Base-by-base conservation (phyloP, 1,140 invertebrate genomes). In the Drosophila leontia region DNA sequence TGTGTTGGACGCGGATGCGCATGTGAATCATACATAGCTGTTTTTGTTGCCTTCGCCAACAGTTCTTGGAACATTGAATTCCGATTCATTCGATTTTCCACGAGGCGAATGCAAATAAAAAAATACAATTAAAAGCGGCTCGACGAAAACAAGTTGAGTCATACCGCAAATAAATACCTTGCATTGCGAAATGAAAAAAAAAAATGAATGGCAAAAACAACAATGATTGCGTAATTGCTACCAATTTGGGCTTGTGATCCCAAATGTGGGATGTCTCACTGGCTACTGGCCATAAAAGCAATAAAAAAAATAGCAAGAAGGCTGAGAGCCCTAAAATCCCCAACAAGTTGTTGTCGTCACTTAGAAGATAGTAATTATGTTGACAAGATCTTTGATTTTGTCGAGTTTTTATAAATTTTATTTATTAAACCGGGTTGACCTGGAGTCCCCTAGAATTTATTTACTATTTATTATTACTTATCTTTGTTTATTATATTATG, bases 181-280 rank as follows among this genome's bases (percentile, higher is more conserved):
- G 69, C 64, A 48, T 50, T 68, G 47, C 59, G 45, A 48, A 64
- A 41, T 51, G 4, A 12, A 39, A 39, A 42, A 64, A 64, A 32
- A 32, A 60, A 63, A 59, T 59, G 26, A 26, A 59, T 59, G 35
- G 26, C 26, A 59, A 34, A 35, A 56, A 37, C 35, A 69, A 48
- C 39, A 70, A 60, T 4, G 61, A 80, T 87, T 87, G 83, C 80
- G 81, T 83, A 79, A 90, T 76, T 84, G 70, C 71, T 83, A 88
- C 80, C 78, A 78, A 78, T 75, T 88, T 78, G 50, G 68, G 68
- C 61, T 45, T 82, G 59, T 79, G 50, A 80, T 69, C 47, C 58
- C 17, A 64, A 64, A 57, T 57, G 35, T 17, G 37, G n/a, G 13
- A 48, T 19, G 17, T 1, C 29, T 19, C 26, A 29, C 26, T 29